Conservation (phyloP, 2,888 invertebrate genomes). For the Melanotus villosus region DNA sequence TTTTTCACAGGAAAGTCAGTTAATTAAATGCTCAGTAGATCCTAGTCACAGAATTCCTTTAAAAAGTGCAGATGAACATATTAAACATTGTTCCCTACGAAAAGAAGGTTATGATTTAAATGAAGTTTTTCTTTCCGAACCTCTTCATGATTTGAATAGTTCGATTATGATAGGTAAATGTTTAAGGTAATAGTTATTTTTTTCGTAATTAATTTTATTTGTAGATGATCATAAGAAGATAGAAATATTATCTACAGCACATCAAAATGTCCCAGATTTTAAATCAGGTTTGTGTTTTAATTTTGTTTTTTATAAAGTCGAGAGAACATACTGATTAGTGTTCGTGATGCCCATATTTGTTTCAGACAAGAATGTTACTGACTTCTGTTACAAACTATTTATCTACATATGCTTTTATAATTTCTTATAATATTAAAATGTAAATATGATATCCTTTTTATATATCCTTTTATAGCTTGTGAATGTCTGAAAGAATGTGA, state of each 20-base stretch:
- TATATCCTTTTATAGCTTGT: constrained; percentile 57
- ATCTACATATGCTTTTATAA: constrained; percentile 33
- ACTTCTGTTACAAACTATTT: constrained; percentile 15
- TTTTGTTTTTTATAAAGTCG: not conserved
- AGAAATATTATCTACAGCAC: constrained; percentile 59
- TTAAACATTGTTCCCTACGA: constrained; percentile 68
- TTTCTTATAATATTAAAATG: constrained; percentile 28
- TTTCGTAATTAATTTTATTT: no score
- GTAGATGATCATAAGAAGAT: constrained; percentile 68
- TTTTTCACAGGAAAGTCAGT: constrained; percentile 58
- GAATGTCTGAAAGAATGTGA: not conserved
- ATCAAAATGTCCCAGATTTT: constrained; percentile 57
- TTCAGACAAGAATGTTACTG: constrained; percentile 54
- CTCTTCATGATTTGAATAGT: constrained; percentile 57
- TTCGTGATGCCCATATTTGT: constrained; percentile 54
- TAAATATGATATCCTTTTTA: constrained; percentile 57
- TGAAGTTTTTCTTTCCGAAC: constrained; percentile 68
- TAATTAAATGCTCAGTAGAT: constrained; percentile 68
- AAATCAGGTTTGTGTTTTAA: constrained; percentile 62
- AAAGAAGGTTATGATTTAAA: constrained; percentile 67
- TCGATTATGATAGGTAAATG: constrained; percentile 65
- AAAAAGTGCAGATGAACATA: constrained; percentile 66
- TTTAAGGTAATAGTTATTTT: not conserved
- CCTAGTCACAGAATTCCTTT: constrained; percentile 67
- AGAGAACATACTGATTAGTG: not conserved